phyloP scores from a whole-genome alignment of 2,113 vertebrate species.

The Oxygymnocypris stewartii region DNA sequence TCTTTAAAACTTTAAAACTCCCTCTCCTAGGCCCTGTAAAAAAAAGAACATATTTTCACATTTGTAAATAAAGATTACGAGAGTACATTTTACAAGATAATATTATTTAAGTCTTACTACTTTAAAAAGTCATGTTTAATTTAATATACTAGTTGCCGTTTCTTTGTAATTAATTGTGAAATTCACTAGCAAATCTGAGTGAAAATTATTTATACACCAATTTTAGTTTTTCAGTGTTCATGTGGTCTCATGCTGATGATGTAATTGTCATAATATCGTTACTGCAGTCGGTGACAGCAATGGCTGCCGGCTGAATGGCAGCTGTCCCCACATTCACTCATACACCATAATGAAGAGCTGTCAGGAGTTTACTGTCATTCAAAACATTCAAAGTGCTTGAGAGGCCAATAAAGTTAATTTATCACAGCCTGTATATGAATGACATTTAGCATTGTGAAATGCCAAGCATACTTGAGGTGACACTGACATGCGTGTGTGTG shows the following conservation, averaged over 20 bases:
- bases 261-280: not conserved
- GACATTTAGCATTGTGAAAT: not conserved
- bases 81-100: not conserved
- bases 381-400: not conserved
- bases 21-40: too few species aligned
- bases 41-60: not conserved
- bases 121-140: not conserved
- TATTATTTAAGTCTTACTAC: not conserved
- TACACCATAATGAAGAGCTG: conserved; percentile 20
- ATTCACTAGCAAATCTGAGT: not conserved
- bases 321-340: conserved; percentile 11
- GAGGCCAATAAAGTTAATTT: not conserved
- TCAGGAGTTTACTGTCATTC: conserved; percentile 11
- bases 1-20: too few species aligned
- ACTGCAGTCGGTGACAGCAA: not conserved
- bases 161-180: not conserved
- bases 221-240: too few species aligned
- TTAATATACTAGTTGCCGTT: not conserved
- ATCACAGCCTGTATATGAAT: conserved; percentile 2
- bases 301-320: not conserved
- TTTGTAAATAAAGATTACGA: not conserved
- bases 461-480: not conserved
- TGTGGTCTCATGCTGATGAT: not conserved
- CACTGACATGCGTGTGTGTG: not conserved
- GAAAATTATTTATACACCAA: not conserved